These are phyloP conservation scores for Trissonchulus latispiculum DNA, from an alignment of 2,888 invertebrate genomes.

Conservation along the genomic window DNA sequence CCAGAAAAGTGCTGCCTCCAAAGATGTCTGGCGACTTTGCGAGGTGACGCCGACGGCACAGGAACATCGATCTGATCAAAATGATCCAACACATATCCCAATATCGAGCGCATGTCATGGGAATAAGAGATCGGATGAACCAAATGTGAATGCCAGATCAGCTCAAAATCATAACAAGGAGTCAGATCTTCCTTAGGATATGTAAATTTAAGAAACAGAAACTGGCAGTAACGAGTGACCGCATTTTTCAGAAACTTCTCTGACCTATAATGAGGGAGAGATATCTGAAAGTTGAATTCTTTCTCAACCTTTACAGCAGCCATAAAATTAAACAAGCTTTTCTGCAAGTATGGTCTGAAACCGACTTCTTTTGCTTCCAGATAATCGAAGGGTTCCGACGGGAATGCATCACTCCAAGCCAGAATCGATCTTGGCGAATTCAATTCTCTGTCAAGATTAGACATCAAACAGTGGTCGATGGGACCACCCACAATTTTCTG, in stretches of 20 bases:
- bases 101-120: too few species aligned
- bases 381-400: constrained; percentile 40
- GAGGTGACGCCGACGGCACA: too few species aligned
- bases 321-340: constrained; percentile 45
- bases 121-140: too few species aligned
- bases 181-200: constrained; percentile 48
- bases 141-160: constrained; percentile 51
- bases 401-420: constrained; percentile 16
- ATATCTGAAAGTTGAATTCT: constrained; percentile 50
- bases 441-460: constrained; percentile 36
- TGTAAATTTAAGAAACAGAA: constrained; percentile 46
- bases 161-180: constrained; percentile 50
- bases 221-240: constrained; percentile 46
- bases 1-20: too few species aligned
- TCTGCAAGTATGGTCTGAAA: constrained; percentile 29
- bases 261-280: constrained; percentile 49
- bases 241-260: constrained; percentile 46
- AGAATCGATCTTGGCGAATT: constrained; percentile 17
- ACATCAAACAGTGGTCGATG: constrained; percentile 46
- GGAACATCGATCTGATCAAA: too few species aligned
- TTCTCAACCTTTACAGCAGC: constrained; percentile 46
- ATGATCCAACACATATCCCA: too few species aligned
- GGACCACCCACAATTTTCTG: too few species aligned
- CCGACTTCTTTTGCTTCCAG: constrained; percentile 29
- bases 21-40: too few species aligned